Conservation (phyloP, 2,113 vertebrate species). For the Colinus virginianus region DNA sequence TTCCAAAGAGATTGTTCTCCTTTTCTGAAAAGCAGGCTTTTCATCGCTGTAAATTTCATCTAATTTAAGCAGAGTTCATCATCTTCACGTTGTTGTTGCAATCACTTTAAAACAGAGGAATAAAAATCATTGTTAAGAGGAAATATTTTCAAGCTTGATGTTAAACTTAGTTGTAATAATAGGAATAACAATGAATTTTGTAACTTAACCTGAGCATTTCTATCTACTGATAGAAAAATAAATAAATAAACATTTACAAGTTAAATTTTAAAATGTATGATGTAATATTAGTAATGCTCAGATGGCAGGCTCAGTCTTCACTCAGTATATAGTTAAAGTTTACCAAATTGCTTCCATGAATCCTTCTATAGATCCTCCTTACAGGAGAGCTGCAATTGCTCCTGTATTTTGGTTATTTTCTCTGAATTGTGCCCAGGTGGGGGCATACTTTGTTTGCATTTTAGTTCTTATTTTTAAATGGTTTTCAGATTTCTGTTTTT, state of each 20-base stretch:
- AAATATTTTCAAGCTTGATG: background rate
- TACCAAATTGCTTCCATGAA: background rate
- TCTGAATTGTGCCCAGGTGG: background rate
- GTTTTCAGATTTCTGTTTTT: background rate
- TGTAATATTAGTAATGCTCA: background rate
- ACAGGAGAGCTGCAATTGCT: background rate
- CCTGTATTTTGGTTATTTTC: background rate
- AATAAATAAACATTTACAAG: background rate
- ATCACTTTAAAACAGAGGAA: background rate
- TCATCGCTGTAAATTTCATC: background rate
- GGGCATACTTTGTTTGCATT: background rate
- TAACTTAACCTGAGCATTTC: background rate
- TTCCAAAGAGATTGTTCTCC: background rate
- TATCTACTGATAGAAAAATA: background rate
- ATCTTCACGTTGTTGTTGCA: background rate
- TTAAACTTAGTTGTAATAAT: background rate
- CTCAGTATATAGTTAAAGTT: background rate
- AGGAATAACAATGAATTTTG: background rate
- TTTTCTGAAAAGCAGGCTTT: background rate
- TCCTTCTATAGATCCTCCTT: background rate
- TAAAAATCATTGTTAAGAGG: background rate
- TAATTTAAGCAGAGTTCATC: background rate
- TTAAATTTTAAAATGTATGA: background rate
- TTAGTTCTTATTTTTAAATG: background rate
- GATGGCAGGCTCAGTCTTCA: background rate